Base-by-base conservation (phyloP, 2,797 vertebrate genomes). In the Apodemus agrarius region DNA sequence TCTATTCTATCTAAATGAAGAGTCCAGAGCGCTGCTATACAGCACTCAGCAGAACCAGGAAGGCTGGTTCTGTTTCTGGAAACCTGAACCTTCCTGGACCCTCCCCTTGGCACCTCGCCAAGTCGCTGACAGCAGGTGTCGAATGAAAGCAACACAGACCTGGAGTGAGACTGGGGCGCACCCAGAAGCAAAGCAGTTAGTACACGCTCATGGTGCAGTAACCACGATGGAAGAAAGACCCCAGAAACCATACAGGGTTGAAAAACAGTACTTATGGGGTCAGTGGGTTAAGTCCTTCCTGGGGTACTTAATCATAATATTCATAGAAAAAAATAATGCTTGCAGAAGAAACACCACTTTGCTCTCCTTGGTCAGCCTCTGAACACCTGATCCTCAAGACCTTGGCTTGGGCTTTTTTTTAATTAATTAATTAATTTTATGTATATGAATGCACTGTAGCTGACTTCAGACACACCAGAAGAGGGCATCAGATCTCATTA, bases 51-150 rank as follows among this genome's bases (percentile, higher is more conserved):
- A 72, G 88, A 90, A 72, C 54, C 59, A 90, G 21, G 63, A 74
- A 86, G 74, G 84, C 22, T 63, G n/a, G 22, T 49, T 89, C 83
- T 93, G 21, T 49, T 90, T 59, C 93, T 84, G 65, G n/a, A 82
- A 85, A 78, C 65, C 43, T 72, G 65, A 52, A 65, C 76, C 59
- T 74, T n/a, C 57, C 61, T 78, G 43, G 34, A 22, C 10, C 54
- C 31, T n/a, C 26, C 6, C 31, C 19, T 10, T 34, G 59, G 40
- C 24, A n/a, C 52, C 13, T 40, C 1, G 37, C 31, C 80, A 89
- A 8, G 46, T 12, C 46, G 21, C 57, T 17, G 5, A 69, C 14
- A 79, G 65, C 31, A 80, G 75, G 46, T 87, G 34, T 52, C 85
- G 57, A n/a, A 63, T 43, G 3, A 87, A 65, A 16, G 14, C 52